Evolutionary conservation across 2,113 vertebrate species (phyloP).

Genomic region (Madoqua kirkii): DNA sequence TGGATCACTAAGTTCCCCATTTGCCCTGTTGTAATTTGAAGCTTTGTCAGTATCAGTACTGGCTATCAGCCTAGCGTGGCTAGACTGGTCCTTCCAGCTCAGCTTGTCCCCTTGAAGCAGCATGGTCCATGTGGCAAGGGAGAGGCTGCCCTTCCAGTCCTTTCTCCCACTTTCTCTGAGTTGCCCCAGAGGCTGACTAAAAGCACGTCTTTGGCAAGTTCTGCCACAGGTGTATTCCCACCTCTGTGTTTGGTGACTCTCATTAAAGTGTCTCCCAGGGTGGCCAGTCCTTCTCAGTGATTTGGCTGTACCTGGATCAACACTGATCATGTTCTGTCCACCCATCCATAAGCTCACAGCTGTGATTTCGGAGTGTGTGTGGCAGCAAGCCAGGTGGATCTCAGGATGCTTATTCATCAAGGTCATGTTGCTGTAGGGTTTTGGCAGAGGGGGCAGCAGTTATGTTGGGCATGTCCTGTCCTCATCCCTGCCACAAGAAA

Average conservation of each 20-base stretch:
- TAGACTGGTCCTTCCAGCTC: conserved; percentile 27
- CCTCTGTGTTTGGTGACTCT: not conserved
- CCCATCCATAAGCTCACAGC: no score
- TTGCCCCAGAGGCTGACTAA: not conserved
- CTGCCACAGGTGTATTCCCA: not conserved
- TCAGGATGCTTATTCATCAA: not conserved
- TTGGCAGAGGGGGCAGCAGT: not conserved
- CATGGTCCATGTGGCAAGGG: not conserved
- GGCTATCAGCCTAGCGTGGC: not conserved
- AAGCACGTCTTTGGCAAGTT: not conserved
- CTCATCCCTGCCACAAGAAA: not conserved
- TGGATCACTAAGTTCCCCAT: not conserved
- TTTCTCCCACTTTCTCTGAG: conserved; percentile 36
- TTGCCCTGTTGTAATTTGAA: not conserved
- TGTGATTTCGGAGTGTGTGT: not conserved
- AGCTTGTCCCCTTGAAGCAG: not conserved
- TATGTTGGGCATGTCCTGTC: not conserved
- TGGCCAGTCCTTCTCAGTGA: not conserved
- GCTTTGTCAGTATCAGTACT: conserved; percentile 30
- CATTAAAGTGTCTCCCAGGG: not conserved
- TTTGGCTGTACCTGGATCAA: not conserved
- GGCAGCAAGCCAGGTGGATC: not conserved
- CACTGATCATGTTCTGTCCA: not conserved
- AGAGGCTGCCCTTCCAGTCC: not conserved
- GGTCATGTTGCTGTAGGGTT: not conserved